Base-by-base conservation (phyloP, 2,888 invertebrate genomes). In the Lithophane semibrunnea region DNA sequence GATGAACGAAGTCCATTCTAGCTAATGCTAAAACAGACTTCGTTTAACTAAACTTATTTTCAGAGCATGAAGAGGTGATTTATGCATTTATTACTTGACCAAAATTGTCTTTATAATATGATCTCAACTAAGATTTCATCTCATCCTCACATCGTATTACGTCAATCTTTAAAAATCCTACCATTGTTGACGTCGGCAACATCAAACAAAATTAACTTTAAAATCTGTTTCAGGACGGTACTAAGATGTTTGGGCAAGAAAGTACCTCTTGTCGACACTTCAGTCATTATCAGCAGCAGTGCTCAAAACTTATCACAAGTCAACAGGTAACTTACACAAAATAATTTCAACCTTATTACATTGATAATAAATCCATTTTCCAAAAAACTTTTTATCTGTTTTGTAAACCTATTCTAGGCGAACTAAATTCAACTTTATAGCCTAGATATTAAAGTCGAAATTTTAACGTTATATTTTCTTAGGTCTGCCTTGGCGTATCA, bases 401-500 rank as follows among this genome's bases (percentile, higher is more conserved):
- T 66, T 49, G 12, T 8, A 18, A 21, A 1, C 49, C 18, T 8
- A 13, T 16, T 21, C 18, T 21, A 29, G 4, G 1, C 29, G 49
- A 52, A 21, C 47, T 24, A 42, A 29, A 70, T 67, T 63, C 13
- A n/a, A 58, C 16, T 54, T 54, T 63, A 58, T 24, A 0, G 0
- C 1, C 0, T 37, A 4, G 0, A 2, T 0, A 0, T 44, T 70
- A 65, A 44, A 44, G 21, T 75, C 29, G 3, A 54, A 58, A 47
- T 37, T 77, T 60, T 42, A 77, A 64, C 18, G 8, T 18, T 61
- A 80, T 90, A 87, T 44, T 91, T 67, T 18, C 64, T 0, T 73
- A 97, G 99, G 86, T 98, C 99, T 4, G 98, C 98, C 0, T 94
- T 99, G 83, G 98, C 98, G 2, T 99, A 99, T 91, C 98, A 98